A percentile compares a stretch with the other conserved stretches of the same genome.
These are phyloP conservation scores for Ianthella basta DNA, from an alignment of 37 sponge, comb jelly and placozoan genomes.

Conservation along the genomic window DNA sequence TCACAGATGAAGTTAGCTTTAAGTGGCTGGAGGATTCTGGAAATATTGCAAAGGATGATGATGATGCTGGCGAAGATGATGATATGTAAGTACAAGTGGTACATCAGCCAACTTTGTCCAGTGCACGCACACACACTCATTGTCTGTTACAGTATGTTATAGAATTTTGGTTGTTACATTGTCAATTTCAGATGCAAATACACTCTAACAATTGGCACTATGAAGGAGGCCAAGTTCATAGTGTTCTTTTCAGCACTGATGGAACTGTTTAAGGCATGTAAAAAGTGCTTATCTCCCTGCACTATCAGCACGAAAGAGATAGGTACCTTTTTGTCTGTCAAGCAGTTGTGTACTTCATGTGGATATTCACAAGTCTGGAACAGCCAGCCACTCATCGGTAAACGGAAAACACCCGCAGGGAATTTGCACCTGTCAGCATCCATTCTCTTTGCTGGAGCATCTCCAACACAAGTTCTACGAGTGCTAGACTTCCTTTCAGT, in stretches of 20 bases:
- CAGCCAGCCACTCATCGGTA: slow-evolving; percentile 52
- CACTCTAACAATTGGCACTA: background rate
- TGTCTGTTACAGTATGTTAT: no score
- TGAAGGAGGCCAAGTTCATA: slow-evolving; percentile 18
- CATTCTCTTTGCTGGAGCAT: slow-evolving; percentile 49
- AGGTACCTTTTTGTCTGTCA: slow-evolving; percentile 39
- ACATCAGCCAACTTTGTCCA: no score
- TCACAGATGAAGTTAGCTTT: no score
- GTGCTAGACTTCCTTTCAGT: slow-evolving; percentile 28
- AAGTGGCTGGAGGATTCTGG: no score
- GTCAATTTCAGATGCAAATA: background rate
- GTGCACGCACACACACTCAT: no score
- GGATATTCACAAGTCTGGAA: no score
- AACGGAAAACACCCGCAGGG: slow-evolving; percentile 41
- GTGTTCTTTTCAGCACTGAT: slow-evolving; percentile 44
- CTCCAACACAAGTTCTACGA: slow-evolving; percentile 43
- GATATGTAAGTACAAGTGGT: no score
- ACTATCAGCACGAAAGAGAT: no score
- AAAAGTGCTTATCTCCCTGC: no score
- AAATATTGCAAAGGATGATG: no score
- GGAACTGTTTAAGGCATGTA: slow-evolving; percentile 26
- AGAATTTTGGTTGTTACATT: no score
- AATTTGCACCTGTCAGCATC: slow-evolving; percentile 41
- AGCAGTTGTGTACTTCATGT: slow-evolving; percentile 24
- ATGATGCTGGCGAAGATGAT: no score